Evolutionary conservation across 2,113 vertebrate species (phyloP), one percentile per base, ranked within the genome.

Genomic region (Leuciscus idus): DNA sequence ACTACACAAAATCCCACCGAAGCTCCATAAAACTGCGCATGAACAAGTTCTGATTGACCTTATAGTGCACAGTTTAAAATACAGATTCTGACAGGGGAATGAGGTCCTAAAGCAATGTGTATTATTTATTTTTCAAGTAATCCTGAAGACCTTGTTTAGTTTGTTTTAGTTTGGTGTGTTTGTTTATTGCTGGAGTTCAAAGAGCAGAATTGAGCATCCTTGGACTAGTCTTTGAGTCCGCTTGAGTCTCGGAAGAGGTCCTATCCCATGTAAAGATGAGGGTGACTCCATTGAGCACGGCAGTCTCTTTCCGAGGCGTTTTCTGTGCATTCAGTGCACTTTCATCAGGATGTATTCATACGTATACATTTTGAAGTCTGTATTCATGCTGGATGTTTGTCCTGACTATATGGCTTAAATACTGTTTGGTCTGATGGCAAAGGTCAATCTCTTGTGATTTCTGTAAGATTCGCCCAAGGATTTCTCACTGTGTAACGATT

Each of bases 381-480:
- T 15, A 55, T 30, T 77, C 13, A 77, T 30, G 13, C 48, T 77
- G 12, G 17, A 2, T 33, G 76, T 82, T 81, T 84, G 28, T 17
- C 66, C 50, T 75, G 17, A 48, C 26, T 46, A 11, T 26, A 43
- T 73, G 55, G 3, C 11, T 30, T 61, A 74, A 39, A 52, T 6
- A 66, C 30, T 19, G 21, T 21, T 68, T 73, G 26, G 43, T 86
- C 46, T 76, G 39, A 61, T 64, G 57, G 82, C 82, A 84, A 88
- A 64, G 72, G 75, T 80, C 28, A 79, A 77, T 81, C 62, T 78
- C 23, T 64, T 43, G 55, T 59, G 81, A 30, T 57, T 84, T 79
- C 52, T 80, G 3, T 68, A 70, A 66, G 52, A 84, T 87, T 81
- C 39, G n/a, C 57, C 62, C 72, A 85, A 85, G 79, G 79, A 83